Evolutionary conservation across 1,140 invertebrate species (phyloP).

Genomic region (Notospermus geniculatus): DNA sequence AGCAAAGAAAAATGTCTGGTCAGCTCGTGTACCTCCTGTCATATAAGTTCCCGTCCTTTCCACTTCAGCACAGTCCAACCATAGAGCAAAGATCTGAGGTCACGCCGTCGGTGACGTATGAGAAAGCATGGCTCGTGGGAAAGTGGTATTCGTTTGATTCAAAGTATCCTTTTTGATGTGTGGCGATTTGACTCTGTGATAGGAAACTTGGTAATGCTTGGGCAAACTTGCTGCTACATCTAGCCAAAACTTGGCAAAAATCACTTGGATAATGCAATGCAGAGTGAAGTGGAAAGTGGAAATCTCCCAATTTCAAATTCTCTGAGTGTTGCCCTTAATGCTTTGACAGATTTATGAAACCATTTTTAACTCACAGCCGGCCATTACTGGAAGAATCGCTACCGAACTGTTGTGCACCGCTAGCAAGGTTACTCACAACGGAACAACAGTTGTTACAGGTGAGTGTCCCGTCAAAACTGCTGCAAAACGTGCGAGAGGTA

Average conservation of each 20-base stretch:
- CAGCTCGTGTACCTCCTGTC: neutral
- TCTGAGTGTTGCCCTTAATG: neutral
- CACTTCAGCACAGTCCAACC: conserved; percentile 22
- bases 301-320: too few relatives aligned
- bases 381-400: conserved; percentile 92
- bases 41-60: neutral
- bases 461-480: neutral
- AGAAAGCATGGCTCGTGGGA: conserved; percentile 83
- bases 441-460: conserved; percentile 87
- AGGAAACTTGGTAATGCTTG: too few relatives aligned
- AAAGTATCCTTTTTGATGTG: conserved; percentile 40
- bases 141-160: conserved; percentile 79
- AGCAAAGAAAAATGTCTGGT: neutral
- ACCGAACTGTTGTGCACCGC: conserved; percentile 80
- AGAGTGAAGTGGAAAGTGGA: too few relatives aligned
- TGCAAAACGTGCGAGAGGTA: neutral
- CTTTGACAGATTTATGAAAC: conserved; percentile 81
- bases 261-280: too few relatives aligned
- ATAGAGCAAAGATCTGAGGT: conserved; percentile 38
- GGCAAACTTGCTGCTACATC: too few relatives aligned
- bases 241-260: too few relatives aligned
- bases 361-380: conserved; percentile 88
- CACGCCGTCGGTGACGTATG: conserved; percentile 32
- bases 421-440: conserved; percentile 88
- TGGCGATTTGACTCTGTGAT: conserved; percentile 18